Evolutionary conservation across 1,140 invertebrate species (phyloP), one percentile per base, ranked within the genome.

Genomic region (Alviniconcha marisindica): DNA sequence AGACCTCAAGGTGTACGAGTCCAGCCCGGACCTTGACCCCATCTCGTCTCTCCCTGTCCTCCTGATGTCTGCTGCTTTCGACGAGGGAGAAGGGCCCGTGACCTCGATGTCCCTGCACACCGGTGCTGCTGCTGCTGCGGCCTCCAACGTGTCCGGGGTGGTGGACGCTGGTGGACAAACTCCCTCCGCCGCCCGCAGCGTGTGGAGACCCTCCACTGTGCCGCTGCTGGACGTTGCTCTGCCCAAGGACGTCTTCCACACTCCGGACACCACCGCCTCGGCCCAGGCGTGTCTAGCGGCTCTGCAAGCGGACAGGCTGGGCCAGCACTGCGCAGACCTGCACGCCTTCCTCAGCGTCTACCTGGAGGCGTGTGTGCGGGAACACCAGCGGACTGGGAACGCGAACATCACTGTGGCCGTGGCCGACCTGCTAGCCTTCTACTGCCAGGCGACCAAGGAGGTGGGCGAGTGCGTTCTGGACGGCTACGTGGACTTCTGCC

Each of bases 401-500:
- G 77, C 54, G 14, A 82, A 80, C 42, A 71, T 69, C 24, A 83
- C 81, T 2, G 40, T 33, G 51, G 79, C 66, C 15, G 54, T 85
- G 12, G n/a, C 81, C 2, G 36, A 80, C 69, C 60, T 80, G 44
- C 63, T 86, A 0, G 84, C 86, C 18, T 88, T 89, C 63, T 89
- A 87, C 71, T 89, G 88, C 74, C 85, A 87, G 63, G 82, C 76
- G 63, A 83, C 77, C 24, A 84, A 83, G 33, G 76, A 85, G 54
- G 77, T 86, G 7, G 82, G 79, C 31, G 85, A 85, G 69, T 88
- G 87, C 40, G 40, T 78, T 21, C 66, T 89, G 28, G 83, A 87
- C 5, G 83, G 82, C 7, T 88, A 86, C 63, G 83, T 89, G 33
- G 88, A 89, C 77, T 87, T 84, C 73, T 87, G 88, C 56, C 73